Evolutionary conservation across 2,888 invertebrate genomes (phyloP), one percentile per base, ranked within the genome.

Genomic region (Yponomeuta cagnagella): DNA sequence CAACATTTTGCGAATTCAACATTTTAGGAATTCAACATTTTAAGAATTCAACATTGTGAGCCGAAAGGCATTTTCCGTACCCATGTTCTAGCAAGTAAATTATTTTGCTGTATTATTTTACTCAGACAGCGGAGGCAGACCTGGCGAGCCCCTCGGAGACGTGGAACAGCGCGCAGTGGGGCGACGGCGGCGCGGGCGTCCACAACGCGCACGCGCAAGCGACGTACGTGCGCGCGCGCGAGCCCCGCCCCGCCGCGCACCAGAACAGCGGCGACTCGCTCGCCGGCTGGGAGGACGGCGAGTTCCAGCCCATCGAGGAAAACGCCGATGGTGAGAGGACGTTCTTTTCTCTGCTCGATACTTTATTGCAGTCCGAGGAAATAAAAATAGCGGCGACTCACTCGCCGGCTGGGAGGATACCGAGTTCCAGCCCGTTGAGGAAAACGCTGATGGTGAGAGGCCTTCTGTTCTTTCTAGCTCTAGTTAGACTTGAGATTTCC

Each of bases 221-320:
- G 37, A 75, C 75, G 48, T 72, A 71, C 70, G 74, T 74, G 68
- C 73, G 73, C 33, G 71, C 71, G 66, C 70, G 43, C 68, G 83
- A 82, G 23, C 85, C 82, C 71, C 63, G 37, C 12, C 68, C 70
- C 37, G 78, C 87, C 33, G 80, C 87, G 71, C 90, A 92, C 76
- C 88, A 93, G 82, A 92, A 91, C 83, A 93, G 88, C 78, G 88
- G 88, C 77, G 90, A 90, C 78, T 93, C 93, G 33, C 93, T 94
- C 72, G 90, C 89, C 70, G 94, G 93, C 70, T 96, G 96, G 96
- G 96, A 96, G 74, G 96, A 96, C 79, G 93, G 94, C 2, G 96
- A 96, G 86, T 96, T 96, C 84, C 96, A 96, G 81, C 95, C 96
- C 2, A 93, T 96, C 33, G 96, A 96, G 81, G 96, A 95, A 78